Base-by-base conservation (phyloP, 2,113 vertebrate genomes). In the Eublepharis macularius region DNA sequence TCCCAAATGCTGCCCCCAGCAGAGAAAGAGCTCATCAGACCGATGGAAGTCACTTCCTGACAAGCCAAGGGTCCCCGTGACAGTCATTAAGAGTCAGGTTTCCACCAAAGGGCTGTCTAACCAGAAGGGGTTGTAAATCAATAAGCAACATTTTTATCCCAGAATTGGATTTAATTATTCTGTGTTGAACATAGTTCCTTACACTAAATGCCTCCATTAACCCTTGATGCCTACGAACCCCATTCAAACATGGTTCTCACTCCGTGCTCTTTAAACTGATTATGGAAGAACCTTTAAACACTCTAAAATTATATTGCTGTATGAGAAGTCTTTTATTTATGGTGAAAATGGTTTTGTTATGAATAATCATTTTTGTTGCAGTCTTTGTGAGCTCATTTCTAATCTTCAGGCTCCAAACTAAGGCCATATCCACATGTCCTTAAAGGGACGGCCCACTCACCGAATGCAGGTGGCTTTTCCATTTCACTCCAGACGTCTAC, bases 11-110 rank as follows among this genome's bases (percentile, higher is more conserved):
- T 92, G 90, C 94, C 91, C 79, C 74, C 80, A 96, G 95, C 95
- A 87, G 94, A 93, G 92, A 96, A 94, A 60, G 66, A 87, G 92
- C 93, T 89, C 88, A 94, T 95, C 94, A 95, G 73, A 85, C 91
- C 14, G 95, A 96, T 94, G 96, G 94, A 95, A 96, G 96, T 91
- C 89, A 81, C 95, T 95, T 96, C 95, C 94, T 95, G 90, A 94
- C 91, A 91, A 94, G 90, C 92, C 91, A 93, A 88, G 91, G 92
- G 85, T 96, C 96, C 96, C 93, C 92, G 88, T 93, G 95, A 93
- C 90, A 87, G 95, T 96, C 96, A 96, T 97, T 96, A 96, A 97
- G 96, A 96, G 89, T 97, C 95, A 94, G 93, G 92, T 98, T 97
- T 96, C 96, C 88, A 89, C 93, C 90, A 89, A 93, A 93, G 93